A percentile compares a stretch with the other conserved stretches of the same genome.
Conservation (phyloP, 2,113 vertebrate species). For the Falcunculus frontatus region DNA sequence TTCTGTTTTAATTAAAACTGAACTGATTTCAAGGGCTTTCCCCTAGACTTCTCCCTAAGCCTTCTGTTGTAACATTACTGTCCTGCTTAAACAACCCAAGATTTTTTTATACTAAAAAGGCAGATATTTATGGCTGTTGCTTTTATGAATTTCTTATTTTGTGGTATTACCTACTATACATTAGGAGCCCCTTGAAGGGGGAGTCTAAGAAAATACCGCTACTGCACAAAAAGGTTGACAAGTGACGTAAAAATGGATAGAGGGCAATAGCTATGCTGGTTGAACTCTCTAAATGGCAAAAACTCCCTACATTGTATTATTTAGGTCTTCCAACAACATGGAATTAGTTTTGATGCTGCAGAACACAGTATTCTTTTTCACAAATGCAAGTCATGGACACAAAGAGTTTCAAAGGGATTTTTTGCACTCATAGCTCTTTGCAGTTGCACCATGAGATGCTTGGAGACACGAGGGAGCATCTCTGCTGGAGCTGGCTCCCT, state of each 20-base stretch:
- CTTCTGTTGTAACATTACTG: neutral
- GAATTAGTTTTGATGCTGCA: neutral
- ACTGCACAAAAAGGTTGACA: neutral
- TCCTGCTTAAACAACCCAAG: neutral
- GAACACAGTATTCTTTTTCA: neutral
- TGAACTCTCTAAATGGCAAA: neutral
- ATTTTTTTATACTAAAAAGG: neutral
- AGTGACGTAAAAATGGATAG: neutral
- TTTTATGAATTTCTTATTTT: neutral
- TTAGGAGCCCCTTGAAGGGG: neutral
- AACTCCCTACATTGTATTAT: neutral
- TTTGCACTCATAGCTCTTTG: neutral
- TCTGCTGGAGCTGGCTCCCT: neutral
- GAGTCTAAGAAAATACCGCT: neutral
- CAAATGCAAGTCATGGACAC: neutral
- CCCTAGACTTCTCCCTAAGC: neutral
- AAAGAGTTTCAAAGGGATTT: neutral
- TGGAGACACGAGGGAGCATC: neutral
- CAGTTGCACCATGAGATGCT: neutral
- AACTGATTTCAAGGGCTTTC: neutral
- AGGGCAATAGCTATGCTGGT: neutral
- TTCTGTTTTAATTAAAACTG: conserved; percentile 23
- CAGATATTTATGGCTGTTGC: neutral
- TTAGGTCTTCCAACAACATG: neutral
- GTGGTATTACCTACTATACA: neutral